Evolutionary conservation across 2,888 invertebrate species (phyloP).

Genomic region (Branchinecta sandiegonensis): DNA sequence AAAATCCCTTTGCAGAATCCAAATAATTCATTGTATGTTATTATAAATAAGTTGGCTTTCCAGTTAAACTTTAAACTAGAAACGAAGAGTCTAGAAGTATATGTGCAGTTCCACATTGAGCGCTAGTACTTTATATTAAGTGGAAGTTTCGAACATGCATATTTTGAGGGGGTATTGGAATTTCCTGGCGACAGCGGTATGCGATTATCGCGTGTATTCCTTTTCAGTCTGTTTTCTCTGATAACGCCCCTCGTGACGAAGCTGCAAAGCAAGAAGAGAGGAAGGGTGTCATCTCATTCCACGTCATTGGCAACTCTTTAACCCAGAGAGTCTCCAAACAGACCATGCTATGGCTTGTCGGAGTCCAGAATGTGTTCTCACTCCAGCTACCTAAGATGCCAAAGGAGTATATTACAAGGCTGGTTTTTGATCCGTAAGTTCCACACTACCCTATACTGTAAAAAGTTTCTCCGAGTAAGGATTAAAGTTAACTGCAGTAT

Average conservation of each 20-base stretch:
- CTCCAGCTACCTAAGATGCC: slow-evolving; percentile 95
- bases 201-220: not conserved
- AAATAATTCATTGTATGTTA: too few relatives aligned
- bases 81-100: too few relatives aligned
- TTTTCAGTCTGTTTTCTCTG: slow-evolving; percentile 54
- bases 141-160: too few relatives aligned
- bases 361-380: slow-evolving; percentile 85
- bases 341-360: slow-evolving; percentile 82
- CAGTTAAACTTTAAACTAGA: too few relatives aligned
- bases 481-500: too few relatives aligned
- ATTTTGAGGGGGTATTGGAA: too few relatives aligned
- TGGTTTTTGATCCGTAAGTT: slow-evolving; percentile 81
- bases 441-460: slow-evolving; percentile 13
- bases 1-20: too few relatives aligned
- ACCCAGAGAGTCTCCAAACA: slow-evolving; percentile 72
- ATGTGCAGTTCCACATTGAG: too few relatives aligned
- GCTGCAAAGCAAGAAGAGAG: slow-evolving; percentile 79
- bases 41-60: too few relatives aligned
- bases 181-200: too few relatives aligned
- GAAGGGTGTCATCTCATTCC: slow-evolving; percentile 75
- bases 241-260: slow-evolving; percentile 74
- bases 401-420: slow-evolving; percentile 84
- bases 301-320: slow-evolving; percentile 82
- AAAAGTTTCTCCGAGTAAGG: too few relatives aligned
- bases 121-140: too few relatives aligned